Evolutionary conservation across 2,797 vertebrate species (phyloP), one percentile per base, ranked within the genome.

Genomic region (Hippopotamyrus pictus): DNA sequence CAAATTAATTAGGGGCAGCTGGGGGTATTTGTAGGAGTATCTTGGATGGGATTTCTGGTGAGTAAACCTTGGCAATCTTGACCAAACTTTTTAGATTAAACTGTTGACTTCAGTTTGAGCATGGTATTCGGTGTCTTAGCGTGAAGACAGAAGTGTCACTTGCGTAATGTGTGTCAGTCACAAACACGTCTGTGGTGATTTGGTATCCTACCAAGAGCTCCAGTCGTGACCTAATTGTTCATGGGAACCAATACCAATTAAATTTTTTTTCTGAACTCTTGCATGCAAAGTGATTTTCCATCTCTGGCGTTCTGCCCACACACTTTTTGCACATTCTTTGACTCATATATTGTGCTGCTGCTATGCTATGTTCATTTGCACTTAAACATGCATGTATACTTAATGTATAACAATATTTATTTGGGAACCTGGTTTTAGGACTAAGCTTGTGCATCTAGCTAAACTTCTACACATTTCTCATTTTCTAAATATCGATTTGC

Each of bases 1-100:
- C 82, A 85, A 46, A 50, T 48, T 85, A 50, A 85, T 85, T 85
- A 85, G 82, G 82, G 82, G 76, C 41, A 82, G 76, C 76, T 82
- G 76, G 76, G 76, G 76, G 76, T 82, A 82, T 82, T 82, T 82
- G 76, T 82, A n/a, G 76, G 76, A 46, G 76, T 46, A 82, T 46
- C 37, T 82, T 82, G 73, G 41, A 79, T 44, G 3, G 73, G 41
- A 79, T 79, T 79, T 79, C 73, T 41, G 76, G 41, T 82, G 76
- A 44, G 41, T 82, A 82, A 82, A 82, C 76, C 41, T 82, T 82
- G 76, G 76, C 76, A 44, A 9, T n/a, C 69, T 73, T 73, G 69
- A 73, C 69, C 69, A 73, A 73, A 73, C 76, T 82, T 44, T 44
- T 82, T 82, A 82, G 76, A 82, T 82, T 46, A 82, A 82, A 82